Conservation (phyloP, 2,888 invertebrate species). For the Cyrtodaria siliqua region DNA sequence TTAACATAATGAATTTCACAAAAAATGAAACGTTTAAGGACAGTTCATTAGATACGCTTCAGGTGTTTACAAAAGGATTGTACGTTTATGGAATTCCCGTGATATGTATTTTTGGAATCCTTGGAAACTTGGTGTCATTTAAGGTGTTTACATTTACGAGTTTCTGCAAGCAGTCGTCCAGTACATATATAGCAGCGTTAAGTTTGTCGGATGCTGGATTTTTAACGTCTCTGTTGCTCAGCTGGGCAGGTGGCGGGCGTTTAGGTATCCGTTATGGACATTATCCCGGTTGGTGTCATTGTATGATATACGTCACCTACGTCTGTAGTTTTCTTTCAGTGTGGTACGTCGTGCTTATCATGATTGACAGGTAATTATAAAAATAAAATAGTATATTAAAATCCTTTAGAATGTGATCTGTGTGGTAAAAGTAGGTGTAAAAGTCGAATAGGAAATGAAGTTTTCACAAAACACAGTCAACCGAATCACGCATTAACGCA, state of each 20-base stretch:
- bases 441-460: no score
- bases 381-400: no score
- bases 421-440: no score
- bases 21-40: no score
- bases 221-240: conserved; percentile 89
- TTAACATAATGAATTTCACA: no score
- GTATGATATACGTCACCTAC: conserved; percentile 84
- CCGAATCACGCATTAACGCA: no score
- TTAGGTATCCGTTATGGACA: no score
- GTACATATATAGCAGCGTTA: conserved; percentile 92
- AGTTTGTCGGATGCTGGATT: conserved; percentile 93
- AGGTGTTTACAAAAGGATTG: conserved; percentile 42
- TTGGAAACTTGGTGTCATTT: conserved; percentile 92
- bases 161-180: conserved; percentile 91
- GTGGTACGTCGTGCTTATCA: no score
- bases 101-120: conserved; percentile 90
- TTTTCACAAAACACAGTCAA: no score
- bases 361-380: no score
- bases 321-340: conserved; percentile 92
- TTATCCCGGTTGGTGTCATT: conserved; percentile 47
- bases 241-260: conserved; percentile 69
- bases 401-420: no score
- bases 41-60: conserved; percentile 28
- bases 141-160: conserved; percentile 91
- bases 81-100: conserved; percentile 87